Evolutionary conservation across 2,888 invertebrate species (phyloP).

Genomic region (Rhaphigaster nebulosa): DNA sequence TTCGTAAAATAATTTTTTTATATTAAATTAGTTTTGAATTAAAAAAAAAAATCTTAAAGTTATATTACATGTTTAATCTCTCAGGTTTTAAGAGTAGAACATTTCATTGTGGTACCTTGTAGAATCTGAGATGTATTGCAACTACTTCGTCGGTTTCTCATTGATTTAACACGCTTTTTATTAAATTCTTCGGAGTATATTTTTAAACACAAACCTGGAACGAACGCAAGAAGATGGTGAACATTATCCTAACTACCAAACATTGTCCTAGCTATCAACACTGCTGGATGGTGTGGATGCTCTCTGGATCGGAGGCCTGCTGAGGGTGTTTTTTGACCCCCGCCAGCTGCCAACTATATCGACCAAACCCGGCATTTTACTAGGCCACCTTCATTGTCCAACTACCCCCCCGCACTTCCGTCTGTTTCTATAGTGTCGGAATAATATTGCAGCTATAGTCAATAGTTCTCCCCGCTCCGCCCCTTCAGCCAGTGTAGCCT

Average conservation of each 20-base stretch:
- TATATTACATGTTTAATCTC: no score
- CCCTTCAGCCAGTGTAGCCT: neutral
- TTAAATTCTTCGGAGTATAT: no score
- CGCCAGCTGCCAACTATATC: conserved; percentile 42
- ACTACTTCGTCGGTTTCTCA: no score
- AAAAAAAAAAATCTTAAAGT: no score
- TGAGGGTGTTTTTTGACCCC: conserved; percentile 49
- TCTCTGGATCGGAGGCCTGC: neutral
- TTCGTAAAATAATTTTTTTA: no score
- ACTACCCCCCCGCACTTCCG: conserved; percentile 15
- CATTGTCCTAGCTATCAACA: neutral
- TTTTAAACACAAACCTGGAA: neutral
- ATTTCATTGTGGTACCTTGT: no score
- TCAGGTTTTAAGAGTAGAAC: no score
- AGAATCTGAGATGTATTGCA: no score
- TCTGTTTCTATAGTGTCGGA: conserved; percentile 31
- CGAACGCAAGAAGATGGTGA: neutral
- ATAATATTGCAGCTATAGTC: conserved; percentile 35
- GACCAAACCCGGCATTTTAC: conserved; percentile 48
- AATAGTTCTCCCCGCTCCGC: conserved; percentile 9
- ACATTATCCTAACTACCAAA: no score
- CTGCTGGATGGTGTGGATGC: neutral
- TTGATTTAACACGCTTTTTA: no score
- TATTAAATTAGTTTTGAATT: no score
- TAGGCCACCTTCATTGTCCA: conserved; percentile 45